Evolutionary conservation across 2,797 vertebrate species (phyloP), one percentile per base, ranked within the genome.

Genomic region (Spondyliosoma cantharus): DNA sequence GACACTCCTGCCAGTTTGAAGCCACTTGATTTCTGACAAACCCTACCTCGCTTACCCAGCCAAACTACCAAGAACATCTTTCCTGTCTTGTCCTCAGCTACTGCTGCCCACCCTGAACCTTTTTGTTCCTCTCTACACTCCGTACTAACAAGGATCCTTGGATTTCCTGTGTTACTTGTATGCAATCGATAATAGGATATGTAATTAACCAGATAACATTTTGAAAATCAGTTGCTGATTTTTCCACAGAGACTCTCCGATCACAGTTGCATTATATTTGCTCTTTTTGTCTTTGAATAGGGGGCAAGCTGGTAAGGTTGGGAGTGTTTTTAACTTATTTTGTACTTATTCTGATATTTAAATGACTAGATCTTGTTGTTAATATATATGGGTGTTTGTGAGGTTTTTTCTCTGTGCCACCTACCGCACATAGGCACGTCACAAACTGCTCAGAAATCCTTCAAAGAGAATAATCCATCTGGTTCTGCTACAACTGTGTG

Each of bases 1-100:
- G 81, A 93, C 87, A 92, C 81, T 95, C 92, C 93, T 95, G 93
- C 93, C 93, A 93, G 90, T 91, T 90, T 86, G 79, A 93, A 91
- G 88, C 93, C 91, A 83, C 84, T 86, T 79, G 81, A 87, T 87
- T 90, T 91, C 88, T 88, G 90, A 94, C 89, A 84, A 91, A 91
- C 93, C 93, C 95, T 96, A 96, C 95, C 95, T 96, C 95, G 91
- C 92, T 92, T 93, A 90, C 92, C 88, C 90, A 92, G 94, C 93
- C 93, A 95, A 94, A 95, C 94, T 92, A 95, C 93, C 93, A 90
- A 91, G 78, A 87, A 88, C 82, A 85, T 85, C 82, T 85, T 76
- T 84, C 86, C 83, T 83, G 74, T 86, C 70, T 76, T 69, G 64
- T 84, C 87, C 71, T 88, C 86, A 91, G 83, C 82, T 87, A 73